Percentiles rank a stretch among this genome's conserved stretches.
These are phyloP conservation scores for Orgyia antiqua DNA, from an alignment of 2,888 invertebrate genomes.

Conservation along the genomic window DNA sequence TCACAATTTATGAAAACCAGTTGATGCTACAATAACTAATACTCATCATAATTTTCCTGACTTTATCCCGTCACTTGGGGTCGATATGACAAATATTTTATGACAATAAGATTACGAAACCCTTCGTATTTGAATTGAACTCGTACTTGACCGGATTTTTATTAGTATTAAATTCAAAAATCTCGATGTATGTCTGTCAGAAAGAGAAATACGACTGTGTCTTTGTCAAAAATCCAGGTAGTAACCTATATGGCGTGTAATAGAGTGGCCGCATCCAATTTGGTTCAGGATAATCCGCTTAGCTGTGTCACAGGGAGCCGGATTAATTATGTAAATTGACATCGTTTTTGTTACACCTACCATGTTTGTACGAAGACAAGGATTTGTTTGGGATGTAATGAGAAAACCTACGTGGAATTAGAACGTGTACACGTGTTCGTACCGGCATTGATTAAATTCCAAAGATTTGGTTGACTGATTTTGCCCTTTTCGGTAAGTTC, in stretches of 20 bases:
- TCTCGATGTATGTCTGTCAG: too few relatives aligned
- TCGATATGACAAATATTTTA: too few relatives aligned
- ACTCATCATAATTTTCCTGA: too few relatives aligned
- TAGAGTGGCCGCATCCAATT: conserved; percentile 50
- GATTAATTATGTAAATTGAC: conserved; percentile 65
- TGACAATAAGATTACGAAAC: too few relatives aligned
- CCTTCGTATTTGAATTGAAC: too few relatives aligned
- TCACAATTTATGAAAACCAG: too few relatives aligned
- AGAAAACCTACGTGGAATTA: conserved; percentile 2
- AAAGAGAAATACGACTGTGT: too few relatives aligned
- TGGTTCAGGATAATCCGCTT: conserved; percentile 51
- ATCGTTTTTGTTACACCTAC: conserved; percentile 38
- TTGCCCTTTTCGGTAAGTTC: too few relatives aligned
- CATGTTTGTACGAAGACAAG: conserved; percentile 12
- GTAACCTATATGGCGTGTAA: conserved; percentile 9
- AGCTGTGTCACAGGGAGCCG: conserved; percentile 34
- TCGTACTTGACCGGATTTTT: too few relatives aligned
- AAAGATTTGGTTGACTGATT: not conserved
- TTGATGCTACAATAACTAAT: too few relatives aligned
- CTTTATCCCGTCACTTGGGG: too few relatives aligned
- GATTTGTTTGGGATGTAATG: conserved; percentile 7
- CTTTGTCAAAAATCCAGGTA: conserved; percentile 9
- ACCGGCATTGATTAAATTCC: not conserved
- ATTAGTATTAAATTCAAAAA: too few relatives aligned
- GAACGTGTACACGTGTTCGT: not conserved